Conservation (phyloP, 2,797 vertebrate species). For the Clarias fuscus region DNA sequence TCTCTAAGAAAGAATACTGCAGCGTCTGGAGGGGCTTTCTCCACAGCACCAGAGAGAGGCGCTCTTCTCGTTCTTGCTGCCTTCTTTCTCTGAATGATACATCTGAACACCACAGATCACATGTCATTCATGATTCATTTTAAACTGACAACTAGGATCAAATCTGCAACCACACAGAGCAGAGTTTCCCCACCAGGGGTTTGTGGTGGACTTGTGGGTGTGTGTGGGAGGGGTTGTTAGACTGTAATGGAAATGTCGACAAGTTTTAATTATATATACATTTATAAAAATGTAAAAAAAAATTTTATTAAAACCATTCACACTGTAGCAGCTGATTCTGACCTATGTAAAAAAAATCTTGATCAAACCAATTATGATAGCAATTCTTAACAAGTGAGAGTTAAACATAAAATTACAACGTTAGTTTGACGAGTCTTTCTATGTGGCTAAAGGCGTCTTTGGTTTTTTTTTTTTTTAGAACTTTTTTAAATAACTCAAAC, state of each 20-base stretch:
- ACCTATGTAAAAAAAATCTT: background rate
- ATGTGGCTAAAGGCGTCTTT: background rate
- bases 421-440: background rate
- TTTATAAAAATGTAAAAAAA: background rate
- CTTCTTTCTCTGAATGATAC: slow-evolving; percentile 80
- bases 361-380: background rate
- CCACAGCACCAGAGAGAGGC: slow-evolving; percentile 91
- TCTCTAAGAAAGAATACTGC: slow-evolving; percentile 94
- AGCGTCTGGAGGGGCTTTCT: slow-evolving; percentile 88
- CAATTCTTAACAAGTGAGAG: background rate
- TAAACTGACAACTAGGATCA: background rate
- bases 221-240: background rate
- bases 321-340: no score
- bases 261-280: background rate
- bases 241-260: background rate
- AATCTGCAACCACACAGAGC: background rate
- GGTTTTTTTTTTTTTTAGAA: background rate
- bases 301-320: background rate
- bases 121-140: background rate
- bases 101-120: slow-evolving; percentile 60
- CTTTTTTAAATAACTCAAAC: background rate
- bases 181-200: background rate
- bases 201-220: background rate
- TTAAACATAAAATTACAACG: background rate
- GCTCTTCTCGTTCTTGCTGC: slow-evolving; percentile 86